These are phyloP conservation scores for Idaea biselata DNA, from an alignment of 2,888 invertebrate genomes.

Conservation along the genomic window DNA sequence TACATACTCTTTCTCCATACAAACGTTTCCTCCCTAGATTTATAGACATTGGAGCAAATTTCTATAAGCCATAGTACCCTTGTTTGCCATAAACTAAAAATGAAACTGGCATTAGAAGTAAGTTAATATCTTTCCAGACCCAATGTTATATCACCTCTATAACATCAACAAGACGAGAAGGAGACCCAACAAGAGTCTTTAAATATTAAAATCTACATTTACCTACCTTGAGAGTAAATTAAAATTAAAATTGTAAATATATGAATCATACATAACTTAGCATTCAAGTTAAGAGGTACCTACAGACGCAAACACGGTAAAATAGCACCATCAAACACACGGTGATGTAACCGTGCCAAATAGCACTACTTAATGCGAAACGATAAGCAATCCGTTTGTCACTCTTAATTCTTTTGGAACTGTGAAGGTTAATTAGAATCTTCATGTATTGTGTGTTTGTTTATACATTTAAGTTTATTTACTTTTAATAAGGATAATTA, in stretches of 20 bases:
- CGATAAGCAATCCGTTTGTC: background rate
- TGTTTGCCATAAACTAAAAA: too few relatives aligned
- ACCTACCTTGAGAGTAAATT: background rate
- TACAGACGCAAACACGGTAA: background rate
- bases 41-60: too few relatives aligned
- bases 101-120: too few relatives aligned
- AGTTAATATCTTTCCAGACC: too few relatives aligned
- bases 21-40: too few relatives aligned
- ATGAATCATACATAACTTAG: background rate
- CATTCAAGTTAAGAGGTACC: background rate
- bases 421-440: background rate
- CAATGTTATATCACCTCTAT: too few relatives aligned
- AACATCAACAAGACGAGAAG: too few relatives aligned
- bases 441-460: background rate
- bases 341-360: background rate
- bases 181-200: too few relatives aligned
- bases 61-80: too few relatives aligned
- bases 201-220: too few relatives aligned
- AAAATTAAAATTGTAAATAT: background rate
- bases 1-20: too few relatives aligned
- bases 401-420: background rate
- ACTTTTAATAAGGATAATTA: too few relatives aligned
- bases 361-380: background rate
- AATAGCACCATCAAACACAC: background rate
- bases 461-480: background rate